Evolutionary conservation across 2,888 invertebrate species (phyloP), one percentile per base, ranked within the genome.

Genomic region (Villa cingulata): DNA sequence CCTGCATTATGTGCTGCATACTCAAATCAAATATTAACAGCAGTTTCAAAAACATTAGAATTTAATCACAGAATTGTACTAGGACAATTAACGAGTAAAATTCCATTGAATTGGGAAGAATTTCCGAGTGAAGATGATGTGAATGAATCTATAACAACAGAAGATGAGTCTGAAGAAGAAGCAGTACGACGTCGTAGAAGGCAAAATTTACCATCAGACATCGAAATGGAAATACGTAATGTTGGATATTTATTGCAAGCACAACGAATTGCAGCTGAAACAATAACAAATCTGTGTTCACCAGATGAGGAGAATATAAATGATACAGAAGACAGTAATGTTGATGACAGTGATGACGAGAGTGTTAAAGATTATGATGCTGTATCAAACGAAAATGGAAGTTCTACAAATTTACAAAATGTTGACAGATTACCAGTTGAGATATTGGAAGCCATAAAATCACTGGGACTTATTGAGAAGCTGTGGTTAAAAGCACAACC

Each of bases 231-330:
- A 45, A 57, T 77, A 4, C 70, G 71, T 50, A 67, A 74, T 42
- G 63, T 75, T 2, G 70, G 70, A 51, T 71, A 75, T 55, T 66
- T 81, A 50, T 58, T 84, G n/a, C 75, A 76, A 53, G 79, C 81
- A 1, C 83, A 84, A 60, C 77, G 80, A 56, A 74, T 77, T 60
- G 75, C 81, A 1, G 66, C 83, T 39, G 84, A 85, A 68, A 77
- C 83, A 51, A 65, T 83, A 48, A 77, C 84, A 20, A 85, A 86
- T 64, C 67, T 84, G 45, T 80, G 81, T 58, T 77, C 80, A 32
- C 68, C 52, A 9, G 65, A 65, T 18, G 63, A 74, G 58, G 80
- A 80, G 60, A 80, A 80, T 77, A 32, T 9, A 12, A 32, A 7
- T 17, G 62, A 71, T n/a, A 62, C 60, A 41, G 70, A 68, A 27